Percentiles rank a stretch among this genome's conserved stretches.
phyloP scores from a whole-genome alignment of 2,113 vertebrate species.

The Helogale parvula region DNA sequence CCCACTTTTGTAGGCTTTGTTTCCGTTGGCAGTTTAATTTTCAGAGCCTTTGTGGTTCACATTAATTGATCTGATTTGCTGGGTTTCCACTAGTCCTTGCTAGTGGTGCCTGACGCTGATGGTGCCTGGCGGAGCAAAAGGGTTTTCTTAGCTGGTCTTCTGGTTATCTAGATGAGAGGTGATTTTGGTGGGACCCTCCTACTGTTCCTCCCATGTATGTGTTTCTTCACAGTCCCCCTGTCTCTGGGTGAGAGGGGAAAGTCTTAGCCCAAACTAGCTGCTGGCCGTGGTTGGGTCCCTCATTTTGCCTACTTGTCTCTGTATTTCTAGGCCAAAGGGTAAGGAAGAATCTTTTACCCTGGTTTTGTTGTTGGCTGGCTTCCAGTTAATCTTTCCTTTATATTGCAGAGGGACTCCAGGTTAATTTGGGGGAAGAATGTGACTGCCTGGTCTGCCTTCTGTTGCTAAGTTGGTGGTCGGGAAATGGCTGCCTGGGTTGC shows the following conservation, averaged over 20 bases:
- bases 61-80: neutral
- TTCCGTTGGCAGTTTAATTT: slow-evolving; percentile 36
- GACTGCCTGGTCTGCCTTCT: neutral
- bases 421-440: neutral
- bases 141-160: neutral
- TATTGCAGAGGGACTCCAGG: neutral
- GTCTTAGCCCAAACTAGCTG: neutral
- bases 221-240: neutral
- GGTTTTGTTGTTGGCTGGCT: neutral
- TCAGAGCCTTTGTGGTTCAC: neutral
- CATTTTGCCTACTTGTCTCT: neutral
- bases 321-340: neutral
- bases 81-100: neutral
- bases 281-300: neutral
- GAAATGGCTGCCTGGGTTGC: neutral
- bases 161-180: neutral
- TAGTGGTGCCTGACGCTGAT: neutral
- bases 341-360: neutral
- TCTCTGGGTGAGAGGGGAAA: neutral
- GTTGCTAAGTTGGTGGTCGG: slow-evolving; percentile 6
- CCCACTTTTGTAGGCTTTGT: neutral
- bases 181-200: neutral
- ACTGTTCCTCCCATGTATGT: neutral
- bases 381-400: neutral
- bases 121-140: neutral